Conservation (phyloP, 2,797 vertebrate species). For the Diplodus puntazzo region DNA sequence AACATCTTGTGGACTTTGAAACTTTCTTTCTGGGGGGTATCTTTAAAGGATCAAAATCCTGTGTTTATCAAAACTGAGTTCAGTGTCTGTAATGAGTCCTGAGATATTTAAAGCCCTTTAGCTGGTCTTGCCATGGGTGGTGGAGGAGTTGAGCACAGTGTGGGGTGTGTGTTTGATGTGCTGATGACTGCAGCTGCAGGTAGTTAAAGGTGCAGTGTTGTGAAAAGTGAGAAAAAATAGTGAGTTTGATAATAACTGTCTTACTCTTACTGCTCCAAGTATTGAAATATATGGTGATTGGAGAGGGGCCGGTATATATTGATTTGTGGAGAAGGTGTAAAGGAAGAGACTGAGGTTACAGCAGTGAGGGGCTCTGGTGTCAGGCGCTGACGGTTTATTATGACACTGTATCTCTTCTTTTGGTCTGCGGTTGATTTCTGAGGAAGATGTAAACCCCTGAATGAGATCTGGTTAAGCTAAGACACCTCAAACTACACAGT, state of each 20-base stretch:
- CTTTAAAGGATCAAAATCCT: too few relatives aligned
- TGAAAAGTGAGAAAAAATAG: background rate
- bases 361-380: background rate
- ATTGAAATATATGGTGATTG: background rate
- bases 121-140: background rate
- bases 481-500: background rate
- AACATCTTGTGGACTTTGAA: too few relatives aligned
- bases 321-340: background rate
- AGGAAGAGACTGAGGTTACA: background rate
- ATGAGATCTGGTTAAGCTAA: background rate
- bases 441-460: background rate
- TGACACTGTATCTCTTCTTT: background rate
- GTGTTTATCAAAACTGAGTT: background rate
- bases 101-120: background rate
- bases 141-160: background rate
- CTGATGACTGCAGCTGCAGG: constrained; percentile 5
- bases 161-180: background rate
- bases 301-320: background rate
- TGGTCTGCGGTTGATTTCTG: background rate
- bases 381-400: too few relatives aligned
- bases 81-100: too few relatives aligned
- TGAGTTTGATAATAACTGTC: background rate
- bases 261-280: too few relatives aligned
- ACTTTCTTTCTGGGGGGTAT: too few relatives aligned
- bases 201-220: background rate